phyloP scores from a whole-genome alignment of 37 sponge, comb jelly and placozoan genomes.

The Cliona cf. orientalis region DNA sequence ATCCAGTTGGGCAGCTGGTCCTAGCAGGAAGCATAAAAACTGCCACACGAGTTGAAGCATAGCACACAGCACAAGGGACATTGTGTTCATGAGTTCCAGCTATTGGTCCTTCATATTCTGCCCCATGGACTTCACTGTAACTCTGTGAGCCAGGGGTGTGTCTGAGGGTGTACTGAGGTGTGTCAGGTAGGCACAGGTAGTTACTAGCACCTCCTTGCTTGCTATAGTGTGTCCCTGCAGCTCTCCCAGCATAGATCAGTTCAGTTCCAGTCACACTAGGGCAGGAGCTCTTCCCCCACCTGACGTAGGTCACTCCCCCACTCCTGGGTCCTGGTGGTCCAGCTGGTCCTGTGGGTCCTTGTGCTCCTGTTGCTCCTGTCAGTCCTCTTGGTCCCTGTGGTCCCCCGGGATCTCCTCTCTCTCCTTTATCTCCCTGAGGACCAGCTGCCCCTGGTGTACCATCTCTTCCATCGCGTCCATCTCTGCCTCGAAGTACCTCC shows the following conservation, averaged over 20 bases:
- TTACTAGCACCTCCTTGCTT: conserved; percentile 18
- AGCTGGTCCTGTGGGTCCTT: conserved; percentile 9
- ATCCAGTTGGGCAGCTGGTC: conserved; percentile 20
- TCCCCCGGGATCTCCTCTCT: neutral
- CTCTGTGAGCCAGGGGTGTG: conserved; percentile 10
- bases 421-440: conserved; percentile 5
- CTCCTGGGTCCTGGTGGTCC: conserved; percentile 27
- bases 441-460: conserved; percentile 11
- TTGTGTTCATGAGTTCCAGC: conserved; percentile 39
- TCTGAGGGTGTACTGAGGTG: conserved; percentile 30
- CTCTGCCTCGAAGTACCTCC: conserved; percentile 12
- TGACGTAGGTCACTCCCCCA: conserved; percentile 17
- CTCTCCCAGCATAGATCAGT: conserved; percentile 18
- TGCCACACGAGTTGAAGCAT: conserved; percentile 26
- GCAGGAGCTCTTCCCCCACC: conserved; percentile 34
- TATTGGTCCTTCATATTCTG: conserved; percentile 9
- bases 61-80: conserved; percentile 65
- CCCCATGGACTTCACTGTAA: conserved; percentile 8
- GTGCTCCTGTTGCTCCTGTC: neutral
- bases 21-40: conserved; percentile 49
- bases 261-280: conserved; percentile 7
- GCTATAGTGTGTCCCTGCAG: neutral
- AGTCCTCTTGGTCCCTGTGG: neutral
- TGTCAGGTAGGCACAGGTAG: conserved; percentile 30
- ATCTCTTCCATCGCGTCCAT: conserved; percentile 12